phyloP scores from a whole-genome alignment of 1,140 invertebrate genomes.

The Drosophila pachea region DNA sequence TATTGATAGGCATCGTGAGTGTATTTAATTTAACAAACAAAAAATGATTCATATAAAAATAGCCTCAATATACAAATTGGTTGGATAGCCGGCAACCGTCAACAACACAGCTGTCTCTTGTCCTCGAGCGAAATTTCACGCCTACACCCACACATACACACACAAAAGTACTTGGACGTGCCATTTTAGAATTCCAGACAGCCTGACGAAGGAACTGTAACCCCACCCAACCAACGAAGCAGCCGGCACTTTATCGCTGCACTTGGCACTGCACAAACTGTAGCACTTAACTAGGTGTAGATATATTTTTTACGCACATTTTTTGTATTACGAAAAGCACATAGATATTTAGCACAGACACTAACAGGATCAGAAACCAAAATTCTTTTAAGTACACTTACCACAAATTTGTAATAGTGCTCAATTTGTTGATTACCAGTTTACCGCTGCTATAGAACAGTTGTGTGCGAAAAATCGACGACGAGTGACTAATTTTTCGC shows the following conservation, averaged over 20 bases:
- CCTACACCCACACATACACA: slow-evolving; percentile 34
- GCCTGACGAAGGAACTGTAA: slow-evolving; percentile 38
- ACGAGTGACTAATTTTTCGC: slow-evolving; percentile 24
- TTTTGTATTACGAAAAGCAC: slow-evolving; percentile 31
- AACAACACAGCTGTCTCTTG: slow-evolving; percentile 64
- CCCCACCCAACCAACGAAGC: slow-evolving; percentile 35
- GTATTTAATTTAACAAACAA: slow-evolving; percentile 74
- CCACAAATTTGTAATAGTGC: slow-evolving; percentile 29
- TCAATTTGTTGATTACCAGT: slow-evolving; percentile 19
- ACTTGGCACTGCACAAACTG: slow-evolving; percentile 27
- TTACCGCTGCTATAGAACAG: slow-evolving; percentile 16
- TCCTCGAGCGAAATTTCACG: slow-evolving; percentile 35
- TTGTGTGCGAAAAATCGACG: slow-evolving; percentile 26
- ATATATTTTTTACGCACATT: slow-evolving; percentile 38
- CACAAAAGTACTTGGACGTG: slow-evolving; percentile 13
- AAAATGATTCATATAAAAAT: slow-evolving; percentile 73
- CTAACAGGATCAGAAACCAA: slow-evolving; percentile 1
- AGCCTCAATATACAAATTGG: slow-evolving; percentile 52
- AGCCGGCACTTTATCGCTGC: slow-evolving; percentile 42
- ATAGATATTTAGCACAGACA: slow-evolving; percentile 7
- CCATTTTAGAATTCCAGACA: slow-evolving; percentile 44
- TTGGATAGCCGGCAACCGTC: slow-evolving; percentile 22
- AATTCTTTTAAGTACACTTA: slow-evolving; percentile 27
- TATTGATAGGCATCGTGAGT: slow-evolving; percentile 5
- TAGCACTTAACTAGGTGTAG: slow-evolving; percentile 2